Base-by-base conservation (phyloP, 2,888 invertebrate species). In the Phengaris alcon region DNA sequence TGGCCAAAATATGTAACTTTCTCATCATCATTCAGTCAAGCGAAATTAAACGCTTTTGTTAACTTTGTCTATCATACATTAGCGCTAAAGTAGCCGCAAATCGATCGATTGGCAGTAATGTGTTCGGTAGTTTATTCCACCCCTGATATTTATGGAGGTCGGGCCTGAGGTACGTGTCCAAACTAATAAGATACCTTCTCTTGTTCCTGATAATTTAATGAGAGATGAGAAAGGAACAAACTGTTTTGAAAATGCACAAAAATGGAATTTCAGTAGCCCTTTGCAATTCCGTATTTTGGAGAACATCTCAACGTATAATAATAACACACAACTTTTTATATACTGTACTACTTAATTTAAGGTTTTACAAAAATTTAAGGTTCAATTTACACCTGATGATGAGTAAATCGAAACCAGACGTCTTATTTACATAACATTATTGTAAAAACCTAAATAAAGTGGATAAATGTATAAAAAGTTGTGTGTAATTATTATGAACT, bases 171-270 rank as follows among this genome's bases (percentile, higher is more conserved):
- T 72, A 72, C 72, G 72, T 72, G 72, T 72, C 51, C 12, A 35
- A 72, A 72, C 72, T 72, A 72, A 72, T 54, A 54, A 72, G 52
- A 72, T 54, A 72, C 35, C 72, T 69, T 64, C 69, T 69, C 69
- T 52, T 72, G 72, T 54, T 72, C 52, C 54, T 22, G 54, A 13
- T 72, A 72, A 22, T 72, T 72, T 51, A 52, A 72, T 52, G 72
- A 54, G 35, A 64, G 44, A 44, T 64, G 35, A 64, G 64, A 64
- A 64, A 64, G 35, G 64, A 64, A 64, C 13, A 64, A 64, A 64
- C 35, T 64, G 64, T 64, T 64, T 64, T 64, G 64, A 64, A 64
- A 64, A 64, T 44, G 64, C 35, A 44, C 64, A 64, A 64, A 64
- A 64, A 64, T 6, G 12, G 35, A 64, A 35, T 35, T 44, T 64